Base-by-base conservation (phyloP, 2,888 invertebrate species). In the Apamea epomidion region DNA sequence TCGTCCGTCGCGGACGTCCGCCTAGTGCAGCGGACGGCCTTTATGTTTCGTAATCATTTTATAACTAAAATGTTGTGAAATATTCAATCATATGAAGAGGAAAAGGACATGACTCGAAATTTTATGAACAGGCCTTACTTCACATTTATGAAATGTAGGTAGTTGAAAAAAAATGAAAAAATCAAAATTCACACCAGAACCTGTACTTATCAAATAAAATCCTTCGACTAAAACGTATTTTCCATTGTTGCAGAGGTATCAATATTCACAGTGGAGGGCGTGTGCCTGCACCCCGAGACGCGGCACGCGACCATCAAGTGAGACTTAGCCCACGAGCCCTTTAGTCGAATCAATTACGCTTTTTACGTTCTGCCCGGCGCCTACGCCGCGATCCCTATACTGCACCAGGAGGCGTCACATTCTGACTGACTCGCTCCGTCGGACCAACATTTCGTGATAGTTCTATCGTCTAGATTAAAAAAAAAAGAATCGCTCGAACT, bases 201-300 rank as follows among this genome's bases (percentile, higher is more conserved):
- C 7, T 32, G 4, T 64, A 14, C 21, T 4, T 18, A 42, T 75
- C 2, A n/a, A 45, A 18, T 67, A 32, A 29, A 25, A 2, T 0
- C 2, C 0, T 10, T 32, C 6, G 1, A 25, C 18, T 67, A 8
- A 79, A 62, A n/a, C 25, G 5, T 72, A 45, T 74, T 65, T 78
- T 62, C 54, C 25, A 76, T 95, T 95, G 94, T 98, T 98, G 67
- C 98, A 99, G 99, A 99, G 97, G 98, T 99, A 93, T 99, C 99
- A 92, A 99, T 99, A 97, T 99, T 99, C 97, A 99, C 98, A 92
- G 99, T 99, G 94, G 99, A 99, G 96, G 99, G 99, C 92, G 98
- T 99, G 92, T 98, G 98, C 95, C 96, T 99, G 93, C 98, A 98
- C 95, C 98, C 98, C 78, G 99, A 99, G 97, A 98, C 98, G 92